Evolutionary conservation across 2,113 vertebrate genomes (phyloP), one percentile per base, ranked within the genome.

Genomic region (Dicentrarchus labrax): DNA sequence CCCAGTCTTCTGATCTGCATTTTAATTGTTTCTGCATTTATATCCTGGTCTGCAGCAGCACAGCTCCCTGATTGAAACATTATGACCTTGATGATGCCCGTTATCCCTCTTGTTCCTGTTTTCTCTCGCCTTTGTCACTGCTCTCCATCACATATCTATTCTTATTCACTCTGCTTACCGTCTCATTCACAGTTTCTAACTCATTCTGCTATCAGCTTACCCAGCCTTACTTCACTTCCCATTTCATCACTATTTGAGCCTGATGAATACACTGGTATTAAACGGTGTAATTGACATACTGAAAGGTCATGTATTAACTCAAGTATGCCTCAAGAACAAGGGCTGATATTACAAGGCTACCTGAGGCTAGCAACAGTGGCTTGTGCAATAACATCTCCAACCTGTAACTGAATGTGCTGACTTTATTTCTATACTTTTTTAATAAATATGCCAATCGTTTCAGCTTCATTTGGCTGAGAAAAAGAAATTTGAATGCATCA

Each of bases 1-100:
- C 65, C 30, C 17, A 19, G 30, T 72, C 71, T 76, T 87, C 83
- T 88, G 88, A 91, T 91, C 90, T 85, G 88, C 83, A 92, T 92
- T 79, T 86, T 76, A 89, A 91, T 88, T 78, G 82, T 87, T 74
- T 80, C 38, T 80, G 56, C 50, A 45, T 91, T 90, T 84, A 84
- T 69, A 82, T 87, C 56, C 76, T 66, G 61, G 86, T 91, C 78
- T 87, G 82, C 54, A 43, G 62, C 36, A 70, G 60, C 43, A 5
- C 48, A 72, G 21, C 53, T 70, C 64, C 71, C 64, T 72, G 54
- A 88, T 71, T 74, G 80, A 80, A 80, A 73, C 72, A 67, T 70
- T 57, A 69, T 22, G 84, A 92, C 84, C 91, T 88, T 89, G 65
- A 67, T 73, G 47, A 66, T 61, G 60, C n/a, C 50, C 7, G 4